Evolutionary conservation across 1,140 invertebrate genomes (phyloP).

Genomic region (Sminthurinus signatus): DNA sequence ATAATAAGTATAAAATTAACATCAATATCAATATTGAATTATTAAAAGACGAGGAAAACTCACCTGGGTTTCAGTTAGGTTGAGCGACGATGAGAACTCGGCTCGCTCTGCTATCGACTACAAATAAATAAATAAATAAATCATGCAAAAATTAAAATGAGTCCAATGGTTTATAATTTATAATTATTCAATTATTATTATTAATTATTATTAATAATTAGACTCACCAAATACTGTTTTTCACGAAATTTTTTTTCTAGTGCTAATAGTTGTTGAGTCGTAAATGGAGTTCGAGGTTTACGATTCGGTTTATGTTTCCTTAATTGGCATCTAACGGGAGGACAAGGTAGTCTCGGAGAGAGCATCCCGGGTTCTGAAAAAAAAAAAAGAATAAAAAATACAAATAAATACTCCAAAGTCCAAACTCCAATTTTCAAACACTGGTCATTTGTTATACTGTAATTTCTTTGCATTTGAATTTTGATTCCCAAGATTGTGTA

Average conservation of each 20-base stretch:
- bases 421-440: background rate
- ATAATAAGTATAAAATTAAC: too few species aligned
- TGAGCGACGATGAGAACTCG: slow-evolving; percentile 57
- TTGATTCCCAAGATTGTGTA: too few species aligned
- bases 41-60: slow-evolving; percentile 18
- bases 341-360: slow-evolving; percentile 44
- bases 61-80: slow-evolving; percentile 60
- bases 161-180: too few species aligned
- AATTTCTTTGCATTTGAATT: too few species aligned
- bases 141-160: too few species aligned
- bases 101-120: slow-evolving; percentile 59
- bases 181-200: too few species aligned
- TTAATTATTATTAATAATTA: too few species aligned
- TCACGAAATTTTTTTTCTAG: slow-evolving; percentile 59
- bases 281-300: slow-evolving; percentile 62
- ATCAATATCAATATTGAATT: too few species aligned
- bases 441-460: too few species aligned
- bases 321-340: slow-evolving; percentile 54
- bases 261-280: slow-evolving; percentile 57
- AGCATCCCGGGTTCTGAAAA: slow-evolving; percentile 43
- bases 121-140: too few species aligned
- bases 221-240: slow-evolving; percentile 63
- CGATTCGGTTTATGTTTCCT: slow-evolving; percentile 62
- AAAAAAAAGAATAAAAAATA: background rate
- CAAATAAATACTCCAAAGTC: background rate